Base-by-base conservation (phyloP, 2,888 invertebrate genomes). In the Eretmocerus hayati region DNA sequence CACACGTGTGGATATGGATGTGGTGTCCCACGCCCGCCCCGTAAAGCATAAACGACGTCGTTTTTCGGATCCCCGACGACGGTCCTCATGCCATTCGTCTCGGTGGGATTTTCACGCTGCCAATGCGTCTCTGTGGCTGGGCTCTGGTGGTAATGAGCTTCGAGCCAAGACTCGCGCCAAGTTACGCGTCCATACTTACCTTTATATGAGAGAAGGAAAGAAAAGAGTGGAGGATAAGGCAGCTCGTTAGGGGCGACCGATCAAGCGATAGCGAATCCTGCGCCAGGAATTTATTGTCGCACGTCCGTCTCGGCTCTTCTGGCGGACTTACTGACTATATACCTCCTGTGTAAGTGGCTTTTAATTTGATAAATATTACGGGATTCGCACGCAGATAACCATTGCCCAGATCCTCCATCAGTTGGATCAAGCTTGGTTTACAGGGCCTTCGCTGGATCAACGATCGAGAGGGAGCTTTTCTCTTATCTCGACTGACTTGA, bases 281-380 rank as follows among this genome's bases (percentile, higher is more conserved):
- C 40, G 33, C 18, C 21, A 26, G 26, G 26, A 26, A 26, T 26
- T 26, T 26, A 26, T 26, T 26, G 26, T 26, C 26, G 26, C 8
- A 26, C 8, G 26, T n/a, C n/a, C n/a, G n/a, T n/a, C n/a, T n/a
- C n/a, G n/a, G n/a, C n/a, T n/a, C n/a, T n/a, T n/a, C n/a, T n/a
- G n/a, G n/a, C n/a, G n/a, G n/a, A n/a, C n/a, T n/a, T n/a, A n/a
- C n/a, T n/a, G n/a, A n/a, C n/a, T n/a, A n/a, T n/a, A n/a, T n/a
- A n/a, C n/a, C n/a, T n/a, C n/a, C n/a, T 11, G 33, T 41, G 40
- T 44, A 41, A 47, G 51, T 47, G 37, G 37, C 47, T 47, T 48
- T 48, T 52, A 45, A 48, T 48, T 52, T 44, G 45, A 52, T 52
- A 48, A 51, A 51, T 51, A 44, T 48, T 36, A 41, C 44, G 16